A percentile compares a stretch with the other conserved stretches of the same genome.
Evolutionary conservation across 2,797 vertebrate genomes (phyloP).

Genomic region (Chiroxiphia lanceolata): DNA sequence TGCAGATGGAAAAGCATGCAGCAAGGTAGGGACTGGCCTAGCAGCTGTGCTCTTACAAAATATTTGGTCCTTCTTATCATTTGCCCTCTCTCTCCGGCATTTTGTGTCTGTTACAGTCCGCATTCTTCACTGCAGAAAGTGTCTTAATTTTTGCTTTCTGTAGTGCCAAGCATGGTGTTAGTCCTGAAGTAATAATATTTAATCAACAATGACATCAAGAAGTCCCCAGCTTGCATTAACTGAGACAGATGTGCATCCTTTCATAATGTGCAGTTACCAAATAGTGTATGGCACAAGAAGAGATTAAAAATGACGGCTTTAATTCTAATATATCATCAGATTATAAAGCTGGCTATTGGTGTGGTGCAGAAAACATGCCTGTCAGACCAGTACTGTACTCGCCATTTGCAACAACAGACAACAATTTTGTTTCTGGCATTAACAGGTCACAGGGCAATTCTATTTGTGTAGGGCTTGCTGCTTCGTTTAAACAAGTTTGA

Average conservation of each 20-base stretch:
- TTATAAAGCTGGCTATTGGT: background rate
- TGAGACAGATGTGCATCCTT: background rate
- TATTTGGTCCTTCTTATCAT: background rate
- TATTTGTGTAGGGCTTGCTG: background rate
- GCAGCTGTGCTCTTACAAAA: background rate
- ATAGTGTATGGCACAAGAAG: background rate
- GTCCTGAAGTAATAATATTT: background rate
- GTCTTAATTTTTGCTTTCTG: background rate
- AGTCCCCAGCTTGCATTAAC: background rate
- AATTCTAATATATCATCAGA: background rate
- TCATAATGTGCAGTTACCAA: background rate
- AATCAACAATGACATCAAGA: background rate
- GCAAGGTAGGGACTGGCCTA: background rate
- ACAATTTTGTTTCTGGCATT: background rate
- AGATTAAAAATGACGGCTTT: background rate
- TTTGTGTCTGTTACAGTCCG: background rate
- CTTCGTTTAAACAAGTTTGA: background rate
- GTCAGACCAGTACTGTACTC: background rate
- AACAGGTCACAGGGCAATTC: background rate
- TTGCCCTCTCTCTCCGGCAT: background rate
- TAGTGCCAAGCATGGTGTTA: background rate
- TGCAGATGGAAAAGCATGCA: background rate
- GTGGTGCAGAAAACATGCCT: background rate
- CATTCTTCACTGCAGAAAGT: background rate
- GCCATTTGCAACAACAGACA: background rate